Conservation (phyloP, 2,113 vertebrate genomes). For the Urocynchramus pylzowi region DNA sequence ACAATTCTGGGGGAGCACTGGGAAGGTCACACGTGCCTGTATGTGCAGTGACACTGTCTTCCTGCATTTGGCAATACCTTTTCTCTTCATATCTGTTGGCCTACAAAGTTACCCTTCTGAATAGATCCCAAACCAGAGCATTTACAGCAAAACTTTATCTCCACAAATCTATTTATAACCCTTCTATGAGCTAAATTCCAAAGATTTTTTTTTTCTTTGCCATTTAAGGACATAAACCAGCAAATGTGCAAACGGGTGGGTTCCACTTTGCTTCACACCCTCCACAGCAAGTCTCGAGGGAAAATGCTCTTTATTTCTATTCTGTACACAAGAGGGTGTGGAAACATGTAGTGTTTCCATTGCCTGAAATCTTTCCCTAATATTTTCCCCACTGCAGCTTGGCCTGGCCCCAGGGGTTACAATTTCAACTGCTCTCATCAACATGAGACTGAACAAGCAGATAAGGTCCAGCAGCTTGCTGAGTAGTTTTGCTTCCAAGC, state of each 20-base stretch:
- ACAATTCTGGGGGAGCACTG: not conserved
- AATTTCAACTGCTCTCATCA: slow-evolving; percentile 1
- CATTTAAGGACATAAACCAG: slow-evolving; percentile 54
- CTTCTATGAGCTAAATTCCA: slow-evolving; percentile 35
- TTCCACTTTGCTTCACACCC: slow-evolving; percentile 23
- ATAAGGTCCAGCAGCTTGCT: slow-evolving; percentile 8
- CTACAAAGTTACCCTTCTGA: not conserved
- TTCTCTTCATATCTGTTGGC: not conserved
- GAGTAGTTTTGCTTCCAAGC: not conserved
- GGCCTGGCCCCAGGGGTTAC: not conserved
- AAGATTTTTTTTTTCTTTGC: not conserved
- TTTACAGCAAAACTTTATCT: slow-evolving; percentile 34
- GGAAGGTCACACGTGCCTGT: accelerated
- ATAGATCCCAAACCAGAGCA: not conserved
- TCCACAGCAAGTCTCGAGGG: not conserved
- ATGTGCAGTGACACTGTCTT: not conserved
- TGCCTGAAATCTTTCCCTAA: slow-evolving; percentile 31
- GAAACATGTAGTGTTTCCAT: slow-evolving; percentile 50
- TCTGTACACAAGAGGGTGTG: slow-evolving; percentile 44
- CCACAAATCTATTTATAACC: slow-evolving; percentile 23
- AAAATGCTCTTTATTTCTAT: slow-evolving; percentile 27
- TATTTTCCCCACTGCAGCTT: slow-evolving; percentile 35
- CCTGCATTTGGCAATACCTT: not conserved
- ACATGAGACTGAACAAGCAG: not conserved
- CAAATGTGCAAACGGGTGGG: slow-evolving; percentile 18